Base-by-base conservation (phyloP, 2,113 vertebrate species). In the Xiphophorus couchianus region DNA sequence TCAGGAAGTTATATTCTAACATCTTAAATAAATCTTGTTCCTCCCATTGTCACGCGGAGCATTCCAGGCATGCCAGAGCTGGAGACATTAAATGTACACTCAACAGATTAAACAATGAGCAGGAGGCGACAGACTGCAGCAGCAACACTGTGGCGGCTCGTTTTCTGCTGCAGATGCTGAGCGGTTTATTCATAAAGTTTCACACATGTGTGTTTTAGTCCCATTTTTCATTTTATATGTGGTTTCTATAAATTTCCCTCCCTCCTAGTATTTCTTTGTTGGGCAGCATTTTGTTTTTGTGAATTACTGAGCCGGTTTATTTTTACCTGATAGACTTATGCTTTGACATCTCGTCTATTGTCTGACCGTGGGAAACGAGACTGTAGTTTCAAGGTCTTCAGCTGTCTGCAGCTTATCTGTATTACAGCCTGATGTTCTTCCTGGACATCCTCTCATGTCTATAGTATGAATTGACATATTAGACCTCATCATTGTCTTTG, bases 1-100 rank as follows among this genome's bases (percentile, higher is more conserved):
- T 28, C 51, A 81, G 63, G 75, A 83, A 77, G 66, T 58, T 31
- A 48, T 35, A 60, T 42, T 64, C 13, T 81, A 51, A 78, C 83
- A 67, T 69, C 30, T 83, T 86, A 86, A 87, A 86, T 84, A 77
- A 84, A 88, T 74, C 70, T 6, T 81, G 76, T 86, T 82, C 62
- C 78, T 64, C 39, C 63, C 39, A 86, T 90, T 90, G 90, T 90
- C 65, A 67, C 42, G 44, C 48, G 28, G 65, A 31, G 73, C 74
- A 81, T 85, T 83, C 77, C 35, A 19, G 15, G n/a, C 81, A 83
- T 89, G n/a, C 77, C 80, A 73, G 71, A 86, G 75, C 17, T 54
- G 48, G 48, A 62, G 64, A 28, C 65, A 27, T 81, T 62, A 80
- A 81, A 71, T 81, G 71, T 54, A 76, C 66, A 60, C 54, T 65